A percentile compares a stretch with the other conserved stretches of the same genome.
phyloP scores from a whole-genome alignment of 2,797 vertebrate species.

The Scleropages formosus region DNA sequence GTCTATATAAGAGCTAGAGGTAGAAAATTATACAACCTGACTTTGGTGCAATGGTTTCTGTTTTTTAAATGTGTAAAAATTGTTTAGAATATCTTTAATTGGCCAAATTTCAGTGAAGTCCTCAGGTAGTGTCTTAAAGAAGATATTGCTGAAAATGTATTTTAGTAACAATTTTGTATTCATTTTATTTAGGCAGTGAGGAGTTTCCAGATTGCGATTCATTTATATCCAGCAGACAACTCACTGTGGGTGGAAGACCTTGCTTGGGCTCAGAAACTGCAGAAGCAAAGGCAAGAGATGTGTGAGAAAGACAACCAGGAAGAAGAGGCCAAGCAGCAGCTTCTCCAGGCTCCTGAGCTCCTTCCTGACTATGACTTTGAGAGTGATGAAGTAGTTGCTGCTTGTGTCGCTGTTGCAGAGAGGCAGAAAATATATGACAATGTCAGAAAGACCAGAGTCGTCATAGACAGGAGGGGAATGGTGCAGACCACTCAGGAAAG shows the following conservation, averaged over 20 bases:
- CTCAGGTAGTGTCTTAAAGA: no score
- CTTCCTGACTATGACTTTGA: slow-evolving; percentile 94
- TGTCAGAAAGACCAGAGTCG: slow-evolving; percentile 69
- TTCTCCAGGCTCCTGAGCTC: slow-evolving; percentile 68
- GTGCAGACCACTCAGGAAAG: slow-evolving; percentile 43
- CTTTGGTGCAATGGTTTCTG: no score
- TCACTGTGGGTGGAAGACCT: slow-evolving; percentile 90
- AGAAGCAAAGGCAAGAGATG: slow-evolving; percentile 68
- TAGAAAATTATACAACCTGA: no score
- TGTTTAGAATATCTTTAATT: no score
- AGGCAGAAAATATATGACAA: slow-evolving; percentile 71
- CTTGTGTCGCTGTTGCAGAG: slow-evolving; percentile 87
- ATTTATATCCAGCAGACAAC: slow-evolving; percentile 80
- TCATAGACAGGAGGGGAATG: slow-evolving; percentile 68
- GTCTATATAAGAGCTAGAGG: no score
- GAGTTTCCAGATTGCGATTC: slow-evolving; percentile 83
- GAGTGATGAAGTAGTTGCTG: slow-evolving; percentile 89
- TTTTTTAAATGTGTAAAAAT: no score
- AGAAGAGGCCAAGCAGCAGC: slow-evolving; percentile 56
- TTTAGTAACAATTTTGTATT: neutral
- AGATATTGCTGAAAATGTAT: no score
- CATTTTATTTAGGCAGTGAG: slow-evolving; percentile 59
- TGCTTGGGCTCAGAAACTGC: slow-evolving; percentile 79
- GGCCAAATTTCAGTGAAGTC: no score
- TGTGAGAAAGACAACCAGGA: slow-evolving; percentile 55